Conservation (phyloP, 2,113 vertebrate species). For the Macrotus californicus region DNA sequence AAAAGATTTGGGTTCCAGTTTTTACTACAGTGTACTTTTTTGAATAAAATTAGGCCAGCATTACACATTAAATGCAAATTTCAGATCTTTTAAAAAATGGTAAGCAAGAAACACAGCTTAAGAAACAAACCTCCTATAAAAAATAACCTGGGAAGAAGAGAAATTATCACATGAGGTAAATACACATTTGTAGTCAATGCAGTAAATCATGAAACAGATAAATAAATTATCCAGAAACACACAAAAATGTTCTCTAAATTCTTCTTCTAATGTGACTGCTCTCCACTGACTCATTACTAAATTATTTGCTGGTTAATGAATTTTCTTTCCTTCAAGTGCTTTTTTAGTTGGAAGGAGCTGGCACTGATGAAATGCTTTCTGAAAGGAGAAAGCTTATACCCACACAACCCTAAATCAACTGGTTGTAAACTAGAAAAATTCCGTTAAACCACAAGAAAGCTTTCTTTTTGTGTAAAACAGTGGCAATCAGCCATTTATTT, state of each 20-base stretch:
- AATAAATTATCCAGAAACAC: slow-evolving; percentile 60
- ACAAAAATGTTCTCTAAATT: slow-evolving; percentile 46
- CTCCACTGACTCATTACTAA: slow-evolving; percentile 46
- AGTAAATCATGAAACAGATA: slow-evolving; percentile 55
- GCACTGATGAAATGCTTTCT: slow-evolving; percentile 9
- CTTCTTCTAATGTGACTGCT: slow-evolving; percentile 51
- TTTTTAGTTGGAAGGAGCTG: not conserved
- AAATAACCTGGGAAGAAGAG: slow-evolving; percentile 34
- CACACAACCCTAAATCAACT: not conserved
- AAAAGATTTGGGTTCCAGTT: not conserved
- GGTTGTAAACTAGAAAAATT: not conserved
- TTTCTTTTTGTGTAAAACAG: not conserved
- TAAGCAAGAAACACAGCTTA: slow-evolving; percentile 50
- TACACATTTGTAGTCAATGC: slow-evolving; percentile 5
- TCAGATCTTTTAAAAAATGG: not conserved
- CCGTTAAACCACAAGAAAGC: not conserved
- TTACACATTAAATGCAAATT: slow-evolving; percentile 14
- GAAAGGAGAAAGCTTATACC: slow-evolving; percentile 25
- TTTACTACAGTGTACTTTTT: not conserved
- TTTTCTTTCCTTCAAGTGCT: slow-evolving; percentile 4
- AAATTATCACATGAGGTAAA: slow-evolving; percentile 13
- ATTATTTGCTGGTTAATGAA: slow-evolving; percentile 49
- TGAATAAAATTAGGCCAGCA: not conserved
- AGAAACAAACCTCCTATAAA: slow-evolving; percentile 58
- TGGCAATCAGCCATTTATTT: not conserved